Evolutionary conservation across 2,888 invertebrate genomes (phyloP), one percentile per base, ranked within the genome.

Genomic region (Gymnosoma rotundatum): DNA sequence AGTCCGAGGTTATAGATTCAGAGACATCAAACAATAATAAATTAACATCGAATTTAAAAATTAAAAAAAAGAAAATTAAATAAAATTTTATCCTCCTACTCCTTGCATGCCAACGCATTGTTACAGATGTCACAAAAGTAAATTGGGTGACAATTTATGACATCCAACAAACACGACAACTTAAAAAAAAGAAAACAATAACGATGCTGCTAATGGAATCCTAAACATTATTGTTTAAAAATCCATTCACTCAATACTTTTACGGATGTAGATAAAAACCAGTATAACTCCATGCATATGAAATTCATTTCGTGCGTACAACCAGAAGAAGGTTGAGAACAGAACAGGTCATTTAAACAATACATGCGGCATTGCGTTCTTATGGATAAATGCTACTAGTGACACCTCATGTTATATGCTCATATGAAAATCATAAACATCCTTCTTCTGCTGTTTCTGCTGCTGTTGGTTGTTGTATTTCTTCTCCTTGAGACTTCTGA

Each of bases 361-460:
- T 61, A 32, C 42, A 45, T 69, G 78, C 69, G 54, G 61, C 38
- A 78, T 78, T 78, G 78, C 69, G 32, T 42, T 60, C 21, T 63
- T n/a, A 45, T 66, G 52, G 67, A 38, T 38, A 52, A 63, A 70
- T 73, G 60, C 83, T 63, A 79, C 83, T 50, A 75, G 72, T 80
- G 85, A 86, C 85, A 85, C 85, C 81, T 86, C 86, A 86, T 87
- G 87, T 85, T 88, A 89, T 89, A 89, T 88, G 88, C 88, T 88
- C 89, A 89, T 91, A 92, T 92, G 91, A 91, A 91, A 91, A 92
- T 92, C 92, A 92, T 92, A 92, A 92, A 92, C 91, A 89, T 90
- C 91, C 88, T 87, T 73, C 38, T 78, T 56, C 20, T 42, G 38
- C 12, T 50, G 45, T 10, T 58, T 32, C 18, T 58, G 45, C 14